phyloP scores from a whole-genome alignment of 2,113 vertebrate genomes.

The Hydrochoerus hydrochaeris region DNA sequence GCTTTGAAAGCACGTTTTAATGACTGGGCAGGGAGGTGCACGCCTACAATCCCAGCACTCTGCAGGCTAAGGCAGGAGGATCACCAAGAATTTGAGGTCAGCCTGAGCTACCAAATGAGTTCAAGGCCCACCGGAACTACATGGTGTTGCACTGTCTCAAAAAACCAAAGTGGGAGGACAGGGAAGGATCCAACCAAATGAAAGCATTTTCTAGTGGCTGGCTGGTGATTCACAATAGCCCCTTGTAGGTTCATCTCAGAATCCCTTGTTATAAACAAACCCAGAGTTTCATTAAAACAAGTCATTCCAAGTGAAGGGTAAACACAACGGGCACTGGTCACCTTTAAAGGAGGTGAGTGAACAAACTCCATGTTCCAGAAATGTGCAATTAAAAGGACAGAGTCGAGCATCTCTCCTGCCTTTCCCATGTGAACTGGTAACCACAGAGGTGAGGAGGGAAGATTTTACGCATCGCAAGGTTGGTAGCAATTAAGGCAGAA shows the following conservation, averaged over 20 bases:
- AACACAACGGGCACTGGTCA: neutral
- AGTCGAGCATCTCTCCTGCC: neutral
- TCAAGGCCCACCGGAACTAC: neutral
- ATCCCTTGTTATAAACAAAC: neutral
- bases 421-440: neutral
- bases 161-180: neutral
- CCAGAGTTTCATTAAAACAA: neutral
- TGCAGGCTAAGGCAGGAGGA: neutral
- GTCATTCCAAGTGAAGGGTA: neutral
- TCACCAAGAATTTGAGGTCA: neutral
- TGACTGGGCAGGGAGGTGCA: neutral
- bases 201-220: neutral
- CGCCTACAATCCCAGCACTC: neutral
- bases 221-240: neutral
- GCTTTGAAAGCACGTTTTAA: neutral
- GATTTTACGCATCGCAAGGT: neutral
- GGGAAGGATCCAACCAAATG: neutral
- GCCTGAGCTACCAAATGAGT: neutral
- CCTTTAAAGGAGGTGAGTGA: neutral
- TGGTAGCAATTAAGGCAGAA: neutral
- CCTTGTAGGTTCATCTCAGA: neutral
- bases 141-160: neutral
- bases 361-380: neutral
- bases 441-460: neutral
- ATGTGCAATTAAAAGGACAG: neutral